Base-by-base conservation (phyloP, 2,888 invertebrate species). In the Tribolium freemani region DNA sequence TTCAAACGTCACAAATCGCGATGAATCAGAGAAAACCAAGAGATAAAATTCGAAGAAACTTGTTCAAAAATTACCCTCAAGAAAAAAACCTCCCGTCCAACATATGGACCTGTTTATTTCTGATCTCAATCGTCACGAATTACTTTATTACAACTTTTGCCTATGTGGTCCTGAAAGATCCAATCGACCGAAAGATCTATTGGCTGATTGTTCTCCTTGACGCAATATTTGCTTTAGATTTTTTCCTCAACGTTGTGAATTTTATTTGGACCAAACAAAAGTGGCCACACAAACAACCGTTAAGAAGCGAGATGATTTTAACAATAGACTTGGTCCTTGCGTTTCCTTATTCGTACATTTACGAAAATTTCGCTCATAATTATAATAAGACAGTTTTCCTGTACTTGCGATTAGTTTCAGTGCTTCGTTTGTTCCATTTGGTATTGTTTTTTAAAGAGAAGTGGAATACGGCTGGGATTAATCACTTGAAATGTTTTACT, bases 401-500 rank as follows among this genome's bases (percentile, higher is more conserved):
- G 4, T 69, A 63, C 20, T 71, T 77, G 10, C 88, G 89, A 20
- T 66, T 88, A 38, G 82, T 87, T 51, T 87, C 88, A 5, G 84
- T 86, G 1, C 75, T 87, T 61, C 85, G 89, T 46, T 83, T 87
- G 0, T 87, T 88, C 61, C 86, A 88, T 78, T 86, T 89, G 53
- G 77, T 88, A 56, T 84, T 86, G 78, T 88, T 87, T 78, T 87
- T 88, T 78, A 86, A 86, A 56, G 81, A 84, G 13, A 87, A 86
- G 82, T 86, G 87, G n/a, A 86, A 87, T 8, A 86, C 87, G 84
- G 87, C 88, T 30, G 88, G 88, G 16, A 87, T 87, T 66, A 88
- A 88, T 78, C 88, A 88, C 78, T 88, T 88, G 87, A 87, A 87
- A 10, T 87, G 87, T 20, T 88, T 88, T 78, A 80, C 88, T 51